Evolutionary conservation across 2,888 invertebrate species (phyloP), one percentile per base, ranked within the genome.

Genomic region (Plagiodera versicolora): DNA sequence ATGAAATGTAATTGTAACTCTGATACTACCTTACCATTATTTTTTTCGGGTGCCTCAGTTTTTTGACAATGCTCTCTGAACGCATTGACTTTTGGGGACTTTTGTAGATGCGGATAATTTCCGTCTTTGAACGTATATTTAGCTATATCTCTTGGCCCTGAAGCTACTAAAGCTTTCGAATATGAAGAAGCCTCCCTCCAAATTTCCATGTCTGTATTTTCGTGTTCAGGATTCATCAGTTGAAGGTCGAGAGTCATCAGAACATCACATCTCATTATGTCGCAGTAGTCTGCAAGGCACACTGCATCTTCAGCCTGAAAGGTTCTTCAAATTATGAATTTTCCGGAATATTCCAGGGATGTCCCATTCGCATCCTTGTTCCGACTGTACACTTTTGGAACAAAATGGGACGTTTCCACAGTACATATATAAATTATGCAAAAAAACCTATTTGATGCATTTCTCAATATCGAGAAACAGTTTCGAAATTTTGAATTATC

Each of bases 231-330:
- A 72, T 87, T 87, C 64, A 87, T 88, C 67, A 86, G 83, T 72
- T 87, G 84, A 53, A 83, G 82, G 64, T 91, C 90, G 76, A 91
- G 89, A 63, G 89, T 88, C 67, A 89, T 85, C 70, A 94, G 83
- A 55, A 95, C 93, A 79, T 95, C 94, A 81, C 96, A 96, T 70
- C 96, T 87, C 90, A 96, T 94, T 73, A 96, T 92, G 82, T 96
- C 95, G 84, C 96, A 97, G 82, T 91, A 95, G 80, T 95, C 94
- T 54, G 95, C 94, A 74, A 95, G 85, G 80, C 96, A 96, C 74
- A 95, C 91, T 64, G 94, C 90, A 80, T 95, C 94, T 81, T 94
- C 93, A 58, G 90, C 93, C 95, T 95, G 76, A 24, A 74, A 75
- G 11, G 48, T 24, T 24, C 24, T 5, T 24, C 4, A n/a, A n/a